phyloP scores from a whole-genome alignment of 2,113 vertebrate species.

The Narcine bancroftii region DNA sequence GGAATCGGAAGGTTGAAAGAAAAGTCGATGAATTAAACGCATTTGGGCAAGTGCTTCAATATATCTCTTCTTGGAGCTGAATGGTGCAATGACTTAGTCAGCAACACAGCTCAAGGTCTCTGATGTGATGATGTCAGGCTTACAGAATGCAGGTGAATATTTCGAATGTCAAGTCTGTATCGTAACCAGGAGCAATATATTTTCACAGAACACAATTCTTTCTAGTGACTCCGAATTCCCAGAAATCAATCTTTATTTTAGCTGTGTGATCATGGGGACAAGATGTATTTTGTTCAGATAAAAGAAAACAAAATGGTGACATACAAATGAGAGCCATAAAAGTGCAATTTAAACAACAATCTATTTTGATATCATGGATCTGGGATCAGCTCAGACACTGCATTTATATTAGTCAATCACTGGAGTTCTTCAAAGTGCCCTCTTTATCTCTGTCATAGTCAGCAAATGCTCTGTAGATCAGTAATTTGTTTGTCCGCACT shows the following conservation, averaged over 20 bases:
- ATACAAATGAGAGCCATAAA: background rate
- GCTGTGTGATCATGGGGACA: background rate
- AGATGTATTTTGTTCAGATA: background rate
- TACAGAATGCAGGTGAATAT: background rate
- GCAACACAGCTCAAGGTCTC: background rate
- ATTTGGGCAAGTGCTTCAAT: background rate
- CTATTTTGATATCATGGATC: background rate
- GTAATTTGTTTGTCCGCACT: constrained; percentile 4
- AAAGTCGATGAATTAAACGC: background rate
- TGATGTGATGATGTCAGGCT: constrained; percentile 3
- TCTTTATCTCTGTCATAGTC: background rate
- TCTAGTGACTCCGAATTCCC: background rate
- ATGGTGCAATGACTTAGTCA: background rate
- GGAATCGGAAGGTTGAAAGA: background rate
- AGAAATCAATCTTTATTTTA: background rate
- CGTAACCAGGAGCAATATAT: background rate
- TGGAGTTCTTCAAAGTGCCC: background rate
- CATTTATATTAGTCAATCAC: constrained; percentile 23
- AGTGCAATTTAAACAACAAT: background rate
- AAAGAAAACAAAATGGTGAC: background rate
- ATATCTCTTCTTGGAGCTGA: background rate
- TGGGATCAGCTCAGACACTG: background rate
- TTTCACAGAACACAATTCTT: background rate
- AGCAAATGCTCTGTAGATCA: background rate
- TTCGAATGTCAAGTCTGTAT: background rate